Evolutionary conservation across 2,113 vertebrate genomes (phyloP), one percentile per base, ranked within the genome.

Genomic region (Dipodomys merriami): DNA sequence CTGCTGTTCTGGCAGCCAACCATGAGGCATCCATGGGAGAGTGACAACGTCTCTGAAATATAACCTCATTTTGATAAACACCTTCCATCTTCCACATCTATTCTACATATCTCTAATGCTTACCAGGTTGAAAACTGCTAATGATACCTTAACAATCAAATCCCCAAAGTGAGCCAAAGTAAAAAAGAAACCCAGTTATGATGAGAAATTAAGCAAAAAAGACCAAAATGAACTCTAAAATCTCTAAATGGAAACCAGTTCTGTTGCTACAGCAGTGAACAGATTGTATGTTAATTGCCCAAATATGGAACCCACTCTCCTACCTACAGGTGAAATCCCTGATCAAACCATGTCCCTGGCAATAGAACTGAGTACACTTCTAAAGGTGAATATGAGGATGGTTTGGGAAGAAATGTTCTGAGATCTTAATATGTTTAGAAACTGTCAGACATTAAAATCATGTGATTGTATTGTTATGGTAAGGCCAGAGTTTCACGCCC

Each of bases 171-270:
- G 35, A 86, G 69, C 0, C 2, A 76, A 57, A 13, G 25, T 7
- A n/a, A 46, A 49, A 78, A 79, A 73, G 35, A 78, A 83, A 74
- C 72, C 9, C 25, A 68, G 68, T 57, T 20, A 68, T 74, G 57
- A 67, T 62, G 13, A 85, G 69, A 92, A 35, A 78, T n/a, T 44
- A 84, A 67, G 33, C 53, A 69, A 90, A 90, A 85, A 25, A 11
- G 18, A 86, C 22, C 80, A 73, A 39, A 62, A 8, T 46, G 15
- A 86, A 89, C n/a, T 78, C 74, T 10, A 39, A 62, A 83, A 86
- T 11, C 7, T 8, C 20, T 44, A 46, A 29, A 33, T 20, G 53
- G 35, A 93, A 44, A 81, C 27, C 1, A 27, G 7, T 22, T 89
- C 65, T 33, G 23, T 69, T 72, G 30, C 18, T 25, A 46, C 30